Percentiles rank a stretch among this genome's conserved stretches.
phyloP scores from a whole-genome alignment of 2,888 invertebrate species.

The Dione vanillae region DNA sequence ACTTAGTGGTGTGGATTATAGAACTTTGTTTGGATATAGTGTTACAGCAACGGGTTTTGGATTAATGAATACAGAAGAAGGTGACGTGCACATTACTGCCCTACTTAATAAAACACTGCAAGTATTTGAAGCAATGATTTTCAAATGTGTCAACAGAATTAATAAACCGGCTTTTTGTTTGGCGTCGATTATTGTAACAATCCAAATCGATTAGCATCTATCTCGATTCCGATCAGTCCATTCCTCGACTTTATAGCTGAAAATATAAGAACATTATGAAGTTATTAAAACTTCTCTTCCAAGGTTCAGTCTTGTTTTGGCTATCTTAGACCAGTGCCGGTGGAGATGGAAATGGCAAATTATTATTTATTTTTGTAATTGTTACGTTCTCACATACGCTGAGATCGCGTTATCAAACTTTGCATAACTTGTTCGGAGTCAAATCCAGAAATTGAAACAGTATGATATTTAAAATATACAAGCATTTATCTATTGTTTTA shows the following conservation, averaged over 20 bases:
- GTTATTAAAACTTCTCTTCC: neutral
- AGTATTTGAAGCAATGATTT: neutral
- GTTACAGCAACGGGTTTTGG: neutral
- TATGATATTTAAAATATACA: no score
- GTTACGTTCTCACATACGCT: no score
- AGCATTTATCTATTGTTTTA: no score
- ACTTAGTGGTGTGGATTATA: constrained; percentile 11
- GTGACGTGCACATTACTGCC: neutral
- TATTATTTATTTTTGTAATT: no score
- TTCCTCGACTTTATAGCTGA: neutral
- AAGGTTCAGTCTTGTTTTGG: no score
- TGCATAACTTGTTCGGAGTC: no score
- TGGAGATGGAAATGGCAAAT: no score
- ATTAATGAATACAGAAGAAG: neutral
- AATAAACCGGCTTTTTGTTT: neutral
- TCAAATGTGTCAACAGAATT: neutral
- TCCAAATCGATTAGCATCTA: neutral
- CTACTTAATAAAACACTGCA: neutral
- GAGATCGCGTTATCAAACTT: no score
- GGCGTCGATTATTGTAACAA: neutral
- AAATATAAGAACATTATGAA: neutral
- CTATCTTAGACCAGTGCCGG: no score
- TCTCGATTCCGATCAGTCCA: neutral
- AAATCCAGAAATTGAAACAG: no score
- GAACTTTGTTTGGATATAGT: neutral